Evolutionary conservation across 2,113 vertebrate species (phyloP).

Genomic region (Eubucco bourcierii): DNA sequence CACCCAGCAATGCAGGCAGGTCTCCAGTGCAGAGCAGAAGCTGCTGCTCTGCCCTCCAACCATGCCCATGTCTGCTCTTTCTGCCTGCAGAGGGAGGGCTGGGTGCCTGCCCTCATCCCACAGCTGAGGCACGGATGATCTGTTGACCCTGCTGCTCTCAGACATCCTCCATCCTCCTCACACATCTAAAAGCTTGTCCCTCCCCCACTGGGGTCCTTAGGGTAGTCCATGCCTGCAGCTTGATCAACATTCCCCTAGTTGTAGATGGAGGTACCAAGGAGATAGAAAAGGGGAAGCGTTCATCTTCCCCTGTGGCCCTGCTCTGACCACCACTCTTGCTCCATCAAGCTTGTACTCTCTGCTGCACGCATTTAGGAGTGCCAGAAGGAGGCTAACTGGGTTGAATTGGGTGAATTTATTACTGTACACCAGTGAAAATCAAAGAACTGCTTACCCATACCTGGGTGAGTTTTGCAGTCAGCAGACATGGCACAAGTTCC

Average conservation of each 20-base stretch:
- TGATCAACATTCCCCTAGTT: rapidly evolving
- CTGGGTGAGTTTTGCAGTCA: neutral
- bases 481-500: neutral
- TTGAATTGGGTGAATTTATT: neutral
- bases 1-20: neutral
- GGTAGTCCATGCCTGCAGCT: neutral
- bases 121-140: neutral
- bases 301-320: neutral
- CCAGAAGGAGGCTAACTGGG: neutral
- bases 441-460: neutral
- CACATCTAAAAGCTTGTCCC: neutral
- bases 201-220: neutral
- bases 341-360: neutral
- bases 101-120: neutral
- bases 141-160: neutral
- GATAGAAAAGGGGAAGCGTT: neutral
- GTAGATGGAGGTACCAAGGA: neutral
- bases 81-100: neutral
- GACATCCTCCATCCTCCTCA: neutral
- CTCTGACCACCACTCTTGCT: too few species aligned
- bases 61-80: neutral
- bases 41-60: neutral
- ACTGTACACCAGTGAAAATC: neutral
- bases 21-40: neutral
- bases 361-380: neutral